Conservation (phyloP, 1,140 invertebrate species). For the Drosophila micromelanica region DNA sequence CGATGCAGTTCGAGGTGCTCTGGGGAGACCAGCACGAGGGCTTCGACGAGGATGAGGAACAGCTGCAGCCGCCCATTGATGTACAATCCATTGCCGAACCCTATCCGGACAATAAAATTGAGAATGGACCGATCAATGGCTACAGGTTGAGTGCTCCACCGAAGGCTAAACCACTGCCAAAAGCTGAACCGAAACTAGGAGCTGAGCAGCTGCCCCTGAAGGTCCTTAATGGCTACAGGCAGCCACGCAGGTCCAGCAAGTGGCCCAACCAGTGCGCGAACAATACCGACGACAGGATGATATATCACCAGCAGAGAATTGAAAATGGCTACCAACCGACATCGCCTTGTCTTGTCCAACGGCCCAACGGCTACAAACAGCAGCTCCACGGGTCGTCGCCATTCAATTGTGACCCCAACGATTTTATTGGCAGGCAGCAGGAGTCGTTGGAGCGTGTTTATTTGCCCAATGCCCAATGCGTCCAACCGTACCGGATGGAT, state of each 20-base stretch:
- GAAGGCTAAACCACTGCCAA: background rate
- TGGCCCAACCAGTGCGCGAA: background rate
- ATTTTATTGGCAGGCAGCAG: background rate
- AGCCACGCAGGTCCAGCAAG: background rate
- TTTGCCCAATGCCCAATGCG: background rate
- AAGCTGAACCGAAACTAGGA: background rate
- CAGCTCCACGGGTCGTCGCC: background rate
- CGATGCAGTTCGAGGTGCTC: conserved; percentile 30
- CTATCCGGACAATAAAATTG: background rate
- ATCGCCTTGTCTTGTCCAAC: background rate
- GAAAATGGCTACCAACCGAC: background rate
- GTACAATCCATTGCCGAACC: background rate
- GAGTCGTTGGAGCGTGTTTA: background rate
- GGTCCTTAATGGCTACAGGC: conserved; percentile 11
- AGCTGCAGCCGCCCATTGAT: background rate
- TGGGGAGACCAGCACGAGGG: conserved; percentile 19
- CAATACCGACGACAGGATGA: background rate
- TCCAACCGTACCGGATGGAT: background rate
- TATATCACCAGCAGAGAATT: background rate
- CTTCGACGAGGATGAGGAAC: background rate
- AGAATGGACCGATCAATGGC: background rate
- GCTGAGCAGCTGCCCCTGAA: background rate
- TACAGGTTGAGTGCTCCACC: background rate
- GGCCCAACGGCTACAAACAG: background rate
- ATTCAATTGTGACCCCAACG: background rate